Conservation (phyloP, 2,888 invertebrate genomes). For the Stenolophus ochropezus region DNA sequence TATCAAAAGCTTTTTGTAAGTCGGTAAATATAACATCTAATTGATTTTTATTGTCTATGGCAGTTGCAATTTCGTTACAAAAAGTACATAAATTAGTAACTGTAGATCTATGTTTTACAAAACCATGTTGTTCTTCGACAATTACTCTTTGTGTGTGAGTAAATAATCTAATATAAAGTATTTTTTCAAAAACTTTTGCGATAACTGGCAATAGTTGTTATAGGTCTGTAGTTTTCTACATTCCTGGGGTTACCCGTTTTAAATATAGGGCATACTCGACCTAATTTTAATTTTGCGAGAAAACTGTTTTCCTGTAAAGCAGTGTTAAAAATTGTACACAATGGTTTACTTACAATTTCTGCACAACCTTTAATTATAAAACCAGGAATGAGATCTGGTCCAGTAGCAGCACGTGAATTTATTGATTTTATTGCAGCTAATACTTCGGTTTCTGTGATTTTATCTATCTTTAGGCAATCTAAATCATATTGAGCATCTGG, state of each 20-base stretch:
- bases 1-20: constrained; percentile 7
- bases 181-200: neutral
- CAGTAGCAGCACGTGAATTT: no score
- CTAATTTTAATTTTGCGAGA: no score
- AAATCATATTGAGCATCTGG: no score
- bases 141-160: neutral
- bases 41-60: neutral
- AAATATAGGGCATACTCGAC: neutral
- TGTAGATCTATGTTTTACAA: constrained; percentile 5
- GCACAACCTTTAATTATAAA: no score
- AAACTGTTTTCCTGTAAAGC: no score
- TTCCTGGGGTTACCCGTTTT: neutral
- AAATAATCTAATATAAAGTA: no score
- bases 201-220: constrained; percentile 4
- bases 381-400: no score
- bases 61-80: neutral
- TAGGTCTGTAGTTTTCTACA: constrained; percentile 11
- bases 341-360: no score
- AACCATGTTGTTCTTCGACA: constrained; percentile 1
- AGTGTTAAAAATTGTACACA: neutral
- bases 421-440: no score
- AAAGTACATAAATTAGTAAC: constrained; percentile 14
- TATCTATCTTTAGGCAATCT: no score
- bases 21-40: constrained; percentile 12
- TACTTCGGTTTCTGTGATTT: no score